A percentile compares a stretch with the other conserved stretches of the same genome.
Evolutionary conservation across 2,113 vertebrate genomes (phyloP).

Genomic region (Chauna torquata): DNA sequence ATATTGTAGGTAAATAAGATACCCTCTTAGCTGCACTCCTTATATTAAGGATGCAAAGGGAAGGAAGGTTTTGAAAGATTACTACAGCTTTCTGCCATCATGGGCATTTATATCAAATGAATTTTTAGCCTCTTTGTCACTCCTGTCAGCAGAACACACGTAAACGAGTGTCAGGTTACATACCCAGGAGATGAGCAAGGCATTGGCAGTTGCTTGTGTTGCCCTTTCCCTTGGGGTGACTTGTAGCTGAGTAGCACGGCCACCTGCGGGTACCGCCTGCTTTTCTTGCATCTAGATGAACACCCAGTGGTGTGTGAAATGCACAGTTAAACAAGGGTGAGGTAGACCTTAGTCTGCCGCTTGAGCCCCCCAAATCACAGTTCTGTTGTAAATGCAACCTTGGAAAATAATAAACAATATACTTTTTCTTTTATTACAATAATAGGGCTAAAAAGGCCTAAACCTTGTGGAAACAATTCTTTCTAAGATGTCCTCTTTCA

Average conservation of each 20-base stretch:
- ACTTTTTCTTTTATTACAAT: background rate
- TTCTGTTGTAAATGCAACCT: background rate
- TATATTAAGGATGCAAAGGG: background rate
- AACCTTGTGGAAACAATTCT: background rate
- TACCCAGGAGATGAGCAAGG: background rate
- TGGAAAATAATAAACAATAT: background rate
- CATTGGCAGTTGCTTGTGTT: fast-evolving
- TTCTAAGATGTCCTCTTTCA: background rate
- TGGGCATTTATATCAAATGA: background rate
- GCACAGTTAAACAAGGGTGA: background rate
- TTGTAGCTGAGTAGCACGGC: background rate
- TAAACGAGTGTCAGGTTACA: background rate
- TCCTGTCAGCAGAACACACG: background rate
- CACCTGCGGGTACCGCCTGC: background rate
- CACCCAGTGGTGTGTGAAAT: background rate
- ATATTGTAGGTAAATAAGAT: background rate
- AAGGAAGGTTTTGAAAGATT: background rate
- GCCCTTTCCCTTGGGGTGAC: background rate
- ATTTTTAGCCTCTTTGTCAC: background rate
- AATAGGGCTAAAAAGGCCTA: background rate
- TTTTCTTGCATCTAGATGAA: fast-evolving
- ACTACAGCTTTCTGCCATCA: background rate
- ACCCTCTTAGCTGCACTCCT: background rate
- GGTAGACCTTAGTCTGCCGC: background rate
- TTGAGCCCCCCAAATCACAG: background rate